Conservation (phyloP, 2,797 vertebrate genomes). For the Sebastiscus tertius region DNA sequence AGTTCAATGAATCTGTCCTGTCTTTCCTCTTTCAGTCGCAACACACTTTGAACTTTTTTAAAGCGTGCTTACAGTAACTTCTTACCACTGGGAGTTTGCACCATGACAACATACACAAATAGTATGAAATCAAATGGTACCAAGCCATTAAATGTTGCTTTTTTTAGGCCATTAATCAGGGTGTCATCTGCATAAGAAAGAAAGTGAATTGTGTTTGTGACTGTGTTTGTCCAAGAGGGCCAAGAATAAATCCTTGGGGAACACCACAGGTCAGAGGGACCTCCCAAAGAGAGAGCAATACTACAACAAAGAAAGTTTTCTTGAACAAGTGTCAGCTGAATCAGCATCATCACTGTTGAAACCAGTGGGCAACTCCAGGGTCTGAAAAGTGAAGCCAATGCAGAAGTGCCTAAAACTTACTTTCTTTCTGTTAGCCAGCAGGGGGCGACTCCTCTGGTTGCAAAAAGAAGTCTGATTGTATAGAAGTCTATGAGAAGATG, state of each 20-base stretch:
- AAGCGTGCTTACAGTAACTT: background rate
- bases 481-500: no score
- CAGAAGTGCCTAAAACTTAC: no score
- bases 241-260: conserved; percentile 4
- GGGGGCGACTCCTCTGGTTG: no score
- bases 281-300: background rate
- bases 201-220: background rate
- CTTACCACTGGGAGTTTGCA: background rate
- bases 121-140: background rate
- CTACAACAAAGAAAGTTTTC: background rate
- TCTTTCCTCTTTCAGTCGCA: background rate
- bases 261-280: background rate
- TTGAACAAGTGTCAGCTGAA: background rate
- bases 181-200: background rate
- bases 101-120: background rate
- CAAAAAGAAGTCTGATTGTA: no score
- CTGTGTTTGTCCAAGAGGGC: background rate
- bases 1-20: background rate
- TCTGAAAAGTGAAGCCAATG: no score
- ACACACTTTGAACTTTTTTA: background rate
- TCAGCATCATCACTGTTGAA: background rate
- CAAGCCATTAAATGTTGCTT: background rate
- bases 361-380: background rate
- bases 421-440: background rate
- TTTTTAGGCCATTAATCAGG: background rate